Percentiles rank a stretch among this genome's conserved stretches.
Evolutionary conservation across 2,113 vertebrate species (phyloP).

Genomic region (Brachypodius melanocephalos): DNA sequence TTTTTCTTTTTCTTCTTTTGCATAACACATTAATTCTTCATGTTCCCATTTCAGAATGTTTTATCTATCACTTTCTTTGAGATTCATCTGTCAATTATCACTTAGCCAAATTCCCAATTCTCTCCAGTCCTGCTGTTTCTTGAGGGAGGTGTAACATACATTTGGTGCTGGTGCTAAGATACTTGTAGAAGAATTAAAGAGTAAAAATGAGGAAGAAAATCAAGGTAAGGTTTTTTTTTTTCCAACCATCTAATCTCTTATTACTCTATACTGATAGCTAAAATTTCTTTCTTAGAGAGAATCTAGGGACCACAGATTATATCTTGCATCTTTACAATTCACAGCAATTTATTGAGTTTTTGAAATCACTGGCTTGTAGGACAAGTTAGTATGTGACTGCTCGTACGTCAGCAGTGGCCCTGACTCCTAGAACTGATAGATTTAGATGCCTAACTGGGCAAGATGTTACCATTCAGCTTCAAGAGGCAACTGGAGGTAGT

Average conservation of each 20-base stretch:
- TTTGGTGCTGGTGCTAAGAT: background rate
- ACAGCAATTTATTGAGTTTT: background rate
- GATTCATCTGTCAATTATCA: background rate
- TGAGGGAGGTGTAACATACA: background rate
- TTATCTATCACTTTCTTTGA: background rate
- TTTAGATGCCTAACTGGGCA: background rate
- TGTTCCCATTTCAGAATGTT: background rate
- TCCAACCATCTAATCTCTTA: background rate
- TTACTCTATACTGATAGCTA: background rate
- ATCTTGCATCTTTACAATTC: background rate
- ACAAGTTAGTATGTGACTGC: background rate
- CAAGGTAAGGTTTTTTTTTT: background rate
- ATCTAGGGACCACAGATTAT: background rate
- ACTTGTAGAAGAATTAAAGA: background rate
- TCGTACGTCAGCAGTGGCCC: background rate
- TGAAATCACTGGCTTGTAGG: background rate
- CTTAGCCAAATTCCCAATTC: background rate
- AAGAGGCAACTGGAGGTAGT: background rate
- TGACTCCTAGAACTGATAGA: background rate
- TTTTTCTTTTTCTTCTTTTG: background rate
- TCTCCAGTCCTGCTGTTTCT: background rate
- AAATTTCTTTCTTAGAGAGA: background rate
- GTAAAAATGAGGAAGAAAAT: background rate
- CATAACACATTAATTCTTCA: background rate
- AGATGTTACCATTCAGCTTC: background rate